Base-by-base conservation (phyloP, 2,113 vertebrate genomes). In the Misgurnus anguillicaudatus region DNA sequence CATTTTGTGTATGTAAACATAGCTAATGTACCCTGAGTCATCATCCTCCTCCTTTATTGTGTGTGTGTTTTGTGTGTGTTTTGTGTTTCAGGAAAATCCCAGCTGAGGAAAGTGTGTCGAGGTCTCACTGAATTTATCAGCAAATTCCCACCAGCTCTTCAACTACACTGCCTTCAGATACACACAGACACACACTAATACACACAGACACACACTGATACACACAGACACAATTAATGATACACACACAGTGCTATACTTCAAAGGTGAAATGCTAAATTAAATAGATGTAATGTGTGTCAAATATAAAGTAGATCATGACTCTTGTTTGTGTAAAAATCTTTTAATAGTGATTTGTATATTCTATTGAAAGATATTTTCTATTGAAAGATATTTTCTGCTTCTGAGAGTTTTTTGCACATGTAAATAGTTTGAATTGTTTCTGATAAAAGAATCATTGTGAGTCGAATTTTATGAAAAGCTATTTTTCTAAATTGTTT, bases 11-110 rank as follows among this genome's bases (percentile, higher is more conserved):
- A n/a, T n/a, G n/a, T n/a, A n/a, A n/a, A n/a, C n/a, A n/a, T n/a
- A n/a, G n/a, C n/a, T n/a, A n/a, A n/a, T n/a, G n/a, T n/a, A n/a
- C n/a, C n/a, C n/a, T n/a, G n/a, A n/a, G n/a, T n/a, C n/a, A n/a
- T n/a, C n/a, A n/a, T n/a, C n/a, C n/a, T n/a, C n/a, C n/a, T n/a
- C n/a, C n/a, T n/a, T n/a, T n/a, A n/a, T n/a, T n/a, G 87, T 88
- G 89, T 91, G 14, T 88, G 87, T 36, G 89, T 90, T 31, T 1
- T 84, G 87, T 88, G 89, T 91, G 14, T 88, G 87, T 36, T 31
- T 31, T 80, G 86, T 81, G 55, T 76, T 80, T 51, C 68, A 80
- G 77, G 81, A 9, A 55, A 77, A 45, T 19, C 61, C 67, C 65
- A 80, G n/a, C 13, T 74, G 55, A 85, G 80, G 74, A 82, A 74